Evolutionary conservation across 2,888 invertebrate genomes (phyloP).

Genomic region (Myathropa florea): DNA sequence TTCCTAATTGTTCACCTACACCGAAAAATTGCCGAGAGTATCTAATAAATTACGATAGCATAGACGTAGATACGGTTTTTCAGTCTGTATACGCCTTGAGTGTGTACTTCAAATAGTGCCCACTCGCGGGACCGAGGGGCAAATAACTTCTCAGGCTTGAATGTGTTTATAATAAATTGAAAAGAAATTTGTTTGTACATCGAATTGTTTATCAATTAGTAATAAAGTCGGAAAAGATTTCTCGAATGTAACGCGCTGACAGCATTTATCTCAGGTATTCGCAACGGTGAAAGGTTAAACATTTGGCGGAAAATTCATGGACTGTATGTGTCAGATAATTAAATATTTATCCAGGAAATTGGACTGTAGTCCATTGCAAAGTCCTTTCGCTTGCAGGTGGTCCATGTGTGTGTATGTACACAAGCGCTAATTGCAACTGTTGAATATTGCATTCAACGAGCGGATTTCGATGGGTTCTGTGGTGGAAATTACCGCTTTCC

Average conservation of each 20-base stretch:
- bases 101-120: neutral
- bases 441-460: neutral
- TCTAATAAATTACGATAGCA: neutral
- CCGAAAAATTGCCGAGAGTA: neutral
- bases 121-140: neutral
- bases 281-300: slow-evolving; percentile 26
- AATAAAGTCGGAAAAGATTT: slow-evolving; percentile 52
- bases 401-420: neutral
- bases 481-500: neutral
- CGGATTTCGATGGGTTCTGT: neutral
- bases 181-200: slow-evolving; percentile 52
- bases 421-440: neutral
- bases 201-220: slow-evolving; percentile 57
- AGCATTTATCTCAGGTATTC: slow-evolving; percentile 51
- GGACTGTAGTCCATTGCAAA: neutral
- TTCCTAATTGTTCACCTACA: neutral
- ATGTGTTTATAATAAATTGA: slow-evolving; percentile 63
- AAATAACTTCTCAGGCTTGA: neutral
- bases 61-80: neutral
- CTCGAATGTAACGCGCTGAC: slow-evolving; percentile 22
- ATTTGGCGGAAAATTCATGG: slow-evolving; percentile 37
- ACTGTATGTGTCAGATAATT: slow-evolving; percentile 2
- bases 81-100: neutral
- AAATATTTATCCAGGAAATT: neutral
- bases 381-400: neutral